phyloP scores from a whole-genome alignment of 2,888 invertebrate genomes.

The Eilema sororculum region DNA sequence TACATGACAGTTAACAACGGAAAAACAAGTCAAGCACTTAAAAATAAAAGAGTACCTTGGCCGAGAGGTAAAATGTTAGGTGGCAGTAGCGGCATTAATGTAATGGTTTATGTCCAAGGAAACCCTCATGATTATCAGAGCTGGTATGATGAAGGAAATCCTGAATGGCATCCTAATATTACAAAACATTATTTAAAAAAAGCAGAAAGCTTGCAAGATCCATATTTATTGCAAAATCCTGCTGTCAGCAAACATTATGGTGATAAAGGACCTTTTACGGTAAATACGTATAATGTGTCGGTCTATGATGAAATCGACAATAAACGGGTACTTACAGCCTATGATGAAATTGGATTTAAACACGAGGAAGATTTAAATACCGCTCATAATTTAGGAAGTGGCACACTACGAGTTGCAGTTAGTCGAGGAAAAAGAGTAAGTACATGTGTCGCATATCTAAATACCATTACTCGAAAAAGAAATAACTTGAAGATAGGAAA shows the following conservation, averaged over 20 bases:
- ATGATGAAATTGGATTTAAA: conserved; percentile 34
- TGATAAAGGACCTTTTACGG: conserved; percentile 33
- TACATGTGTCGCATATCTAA: conserved; percentile 34
- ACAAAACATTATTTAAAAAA: conserved; percentile 38
- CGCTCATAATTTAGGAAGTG: conserved; percentile 31
- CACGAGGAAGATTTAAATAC: conserved; percentile 35
- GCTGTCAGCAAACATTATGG: conserved; percentile 64
- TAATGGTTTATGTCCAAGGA: conserved; percentile 85
- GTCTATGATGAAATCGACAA: background rate
- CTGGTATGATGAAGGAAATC: conserved; percentile 82
- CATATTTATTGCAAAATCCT: conserved; percentile 15
- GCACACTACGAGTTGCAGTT: conserved; percentile 12
- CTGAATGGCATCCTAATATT: conserved; percentile 54
- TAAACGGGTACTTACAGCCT: conserved; percentile 24
- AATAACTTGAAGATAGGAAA: conserved; percentile 38
- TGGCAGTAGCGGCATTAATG: conserved; percentile 85
- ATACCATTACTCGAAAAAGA: conserved; percentile 22
- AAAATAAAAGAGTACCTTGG: conserved; percentile 67
- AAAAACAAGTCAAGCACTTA: conserved; percentile 31
- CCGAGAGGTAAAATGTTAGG: conserved; percentile 88
- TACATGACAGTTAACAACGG: conserved; percentile 38
- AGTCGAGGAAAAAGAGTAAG: conserved; percentile 34
- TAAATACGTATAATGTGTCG: conserved; percentile 35
- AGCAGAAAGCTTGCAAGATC: conserved; percentile 42
- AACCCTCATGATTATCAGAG: conserved; percentile 77